Conservation (phyloP, 2,113 vertebrate species). For the Electrona antarctica region DNA sequence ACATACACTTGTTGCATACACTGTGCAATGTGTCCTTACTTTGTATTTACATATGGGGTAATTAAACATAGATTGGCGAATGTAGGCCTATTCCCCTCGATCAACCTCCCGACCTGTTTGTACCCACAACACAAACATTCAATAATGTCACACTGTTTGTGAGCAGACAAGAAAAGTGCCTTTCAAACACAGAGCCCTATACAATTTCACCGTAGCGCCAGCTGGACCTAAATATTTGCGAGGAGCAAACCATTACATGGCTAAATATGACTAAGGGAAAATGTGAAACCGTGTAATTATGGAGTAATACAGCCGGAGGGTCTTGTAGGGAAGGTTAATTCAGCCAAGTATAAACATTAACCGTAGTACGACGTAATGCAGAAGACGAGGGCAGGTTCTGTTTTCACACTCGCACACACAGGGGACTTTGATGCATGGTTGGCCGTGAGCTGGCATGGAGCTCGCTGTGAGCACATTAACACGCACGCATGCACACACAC, state of each 20-base stretch:
- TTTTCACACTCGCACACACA: constrained; percentile 25
- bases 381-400: background rate
- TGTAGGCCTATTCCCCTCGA: background rate
- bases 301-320: constrained; percentile 44
- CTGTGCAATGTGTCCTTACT: too few relatives aligned
- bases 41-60: too few relatives aligned
- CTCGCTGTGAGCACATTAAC: constrained; percentile 6
- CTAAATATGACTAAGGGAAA: constrained; percentile 60
- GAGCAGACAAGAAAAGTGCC: background rate
- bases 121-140: constrained; percentile 4
- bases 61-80: background rate
- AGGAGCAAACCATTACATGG: constrained; percentile 62
- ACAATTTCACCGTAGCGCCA: constrained; percentile 54
- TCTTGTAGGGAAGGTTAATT: constrained; percentile 45
- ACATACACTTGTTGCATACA: too few relatives aligned
- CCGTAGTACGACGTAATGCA: constrained; percentile 24
- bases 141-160: constrained; percentile 10
- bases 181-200: constrained; percentile 11
- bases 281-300: constrained; percentile 67
- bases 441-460: constrained; percentile 25
- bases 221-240: constrained; percentile 50
- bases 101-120: background rate
- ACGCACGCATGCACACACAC: background rate
- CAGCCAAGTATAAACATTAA: constrained; percentile 39
- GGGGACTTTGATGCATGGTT: constrained; percentile 11